Evolutionary conservation across 92 coral and sea anemone species (phyloP).

Genomic region (Anthopleura xanthogrammica): DNA sequence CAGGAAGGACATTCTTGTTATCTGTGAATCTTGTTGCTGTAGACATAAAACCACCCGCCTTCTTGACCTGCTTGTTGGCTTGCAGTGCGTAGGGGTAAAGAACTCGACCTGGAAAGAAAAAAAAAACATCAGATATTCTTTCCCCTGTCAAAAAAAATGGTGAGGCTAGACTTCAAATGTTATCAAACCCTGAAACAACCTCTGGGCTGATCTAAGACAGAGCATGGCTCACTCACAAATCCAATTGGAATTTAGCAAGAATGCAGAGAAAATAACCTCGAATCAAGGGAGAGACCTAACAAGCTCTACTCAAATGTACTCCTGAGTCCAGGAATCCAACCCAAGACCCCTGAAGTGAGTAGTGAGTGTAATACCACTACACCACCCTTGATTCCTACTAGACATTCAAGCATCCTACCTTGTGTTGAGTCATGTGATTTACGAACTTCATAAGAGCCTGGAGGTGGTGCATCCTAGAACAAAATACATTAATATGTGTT

Average conservation of each 20-base stretch:
- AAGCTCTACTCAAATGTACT: no score
- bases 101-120: slow-evolving; percentile 72
- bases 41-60: slow-evolving; percentile 82
- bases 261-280: no score
- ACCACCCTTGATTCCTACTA: no score
- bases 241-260: neutral
- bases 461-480: slow-evolving; percentile 93
- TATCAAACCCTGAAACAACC: no score
- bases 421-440: slow-evolving; percentile 88
- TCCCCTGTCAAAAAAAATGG: neutral
- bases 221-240: neutral
- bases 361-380: no score
- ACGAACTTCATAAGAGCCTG: slow-evolving; percentile 92
- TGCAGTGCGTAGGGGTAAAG: slow-evolving; percentile 77
- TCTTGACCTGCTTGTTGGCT: slow-evolving; percentile 66
- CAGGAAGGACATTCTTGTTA: slow-evolving; percentile 53
- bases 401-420: slow-evolving; percentile 41
- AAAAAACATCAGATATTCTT: neutral
- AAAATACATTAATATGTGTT: neutral
- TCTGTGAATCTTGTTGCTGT: slow-evolving; percentile 74
- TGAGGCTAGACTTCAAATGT: neutral
- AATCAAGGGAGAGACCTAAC: no score
- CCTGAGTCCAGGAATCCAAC: no score
- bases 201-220: no score
- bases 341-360: no score